Evolutionary conservation across 2,113 vertebrate genomes (phyloP).

Genomic region (Octodon degus): DNA sequence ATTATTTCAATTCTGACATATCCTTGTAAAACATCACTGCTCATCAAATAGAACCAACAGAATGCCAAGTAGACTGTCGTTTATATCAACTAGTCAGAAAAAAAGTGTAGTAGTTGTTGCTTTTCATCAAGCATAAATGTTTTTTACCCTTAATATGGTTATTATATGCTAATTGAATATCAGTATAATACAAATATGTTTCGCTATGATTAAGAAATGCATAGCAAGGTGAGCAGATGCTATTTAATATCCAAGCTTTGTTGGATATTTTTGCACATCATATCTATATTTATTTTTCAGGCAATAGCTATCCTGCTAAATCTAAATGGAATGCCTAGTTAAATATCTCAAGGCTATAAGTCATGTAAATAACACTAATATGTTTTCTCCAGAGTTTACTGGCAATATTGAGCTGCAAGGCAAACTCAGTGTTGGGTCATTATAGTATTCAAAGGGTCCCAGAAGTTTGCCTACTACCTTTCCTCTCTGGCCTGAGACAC

Average conservation of each 20-base stretch:
- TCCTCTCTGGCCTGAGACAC: slow-evolving; percentile 33
- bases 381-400: slow-evolving; percentile 80
- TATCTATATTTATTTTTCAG: slow-evolving; percentile 87
- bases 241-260: slow-evolving; percentile 85
- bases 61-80: not conserved
- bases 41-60: not conserved
- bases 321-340: slow-evolving; percentile 88
- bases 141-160: slow-evolving; percentile 78
- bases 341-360: slow-evolving; percentile 85
- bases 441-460: slow-evolving; percentile 54
- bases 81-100: not conserved
- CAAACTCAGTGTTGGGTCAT: slow-evolving; percentile 65
- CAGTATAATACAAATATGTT: slow-evolving; percentile 82
- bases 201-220: slow-evolving; percentile 83
- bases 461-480: slow-evolving; percentile 53
- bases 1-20: not conserved
- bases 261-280: slow-evolving; percentile 86
- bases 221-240: slow-evolving; percentile 83
- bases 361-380: slow-evolving; percentile 85
- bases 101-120: not conserved
- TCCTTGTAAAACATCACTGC: not conserved
- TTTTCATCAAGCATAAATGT: slow-evolving; percentile 65
- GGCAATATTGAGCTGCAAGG: slow-evolving; percentile 76
- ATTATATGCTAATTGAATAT: slow-evolving; percentile 84
- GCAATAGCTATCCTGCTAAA: slow-evolving; percentile 86